These are phyloP conservation scores for Diceros bicornis DNA, from an alignment of 2,797 vertebrate species.

Conservation along the genomic window DNA sequence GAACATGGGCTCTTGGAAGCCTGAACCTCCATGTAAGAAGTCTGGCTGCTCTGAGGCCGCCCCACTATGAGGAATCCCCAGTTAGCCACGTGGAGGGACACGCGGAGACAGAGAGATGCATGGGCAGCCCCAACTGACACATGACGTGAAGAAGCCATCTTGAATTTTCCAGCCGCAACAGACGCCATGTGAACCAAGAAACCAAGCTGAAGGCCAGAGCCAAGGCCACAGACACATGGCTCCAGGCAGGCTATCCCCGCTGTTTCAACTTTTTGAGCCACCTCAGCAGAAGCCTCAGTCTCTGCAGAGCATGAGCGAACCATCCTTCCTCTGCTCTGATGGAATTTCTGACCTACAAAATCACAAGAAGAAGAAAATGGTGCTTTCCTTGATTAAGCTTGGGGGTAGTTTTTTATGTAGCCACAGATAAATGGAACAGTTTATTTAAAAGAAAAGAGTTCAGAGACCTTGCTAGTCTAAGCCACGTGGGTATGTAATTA, in stretches of 20 bases:
- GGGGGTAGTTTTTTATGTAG: not conserved
- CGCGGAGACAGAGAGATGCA: rapidly evolving
- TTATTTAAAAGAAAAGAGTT: not conserved
- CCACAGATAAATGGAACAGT: not conserved
- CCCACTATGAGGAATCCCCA: not conserved
- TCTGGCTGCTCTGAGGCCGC: not conserved
- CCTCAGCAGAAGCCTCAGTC: not conserved
- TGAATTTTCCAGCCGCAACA: not conserved
- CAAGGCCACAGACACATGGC: not conserved
- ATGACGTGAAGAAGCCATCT: not conserved
- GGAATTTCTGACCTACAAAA: not conserved
- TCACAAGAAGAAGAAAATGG: not conserved
- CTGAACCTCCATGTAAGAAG: not conserved
- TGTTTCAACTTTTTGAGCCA: not conserved
- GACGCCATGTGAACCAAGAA: not conserved
- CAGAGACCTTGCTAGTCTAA: not conserved
- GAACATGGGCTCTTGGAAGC: not conserved
- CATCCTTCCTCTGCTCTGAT: too few species aligned
- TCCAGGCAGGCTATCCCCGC: not conserved
- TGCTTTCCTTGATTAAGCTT: not conserved
- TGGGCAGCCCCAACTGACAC: rapidly evolving
- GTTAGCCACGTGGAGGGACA: not conserved
- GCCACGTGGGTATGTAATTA: not conserved
- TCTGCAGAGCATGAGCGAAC: rapidly evolving
- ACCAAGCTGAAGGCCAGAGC: not conserved